Evolutionary conservation across 2,113 vertebrate species (phyloP).

Genomic region (Myrmecobius fasciatus): DNA sequence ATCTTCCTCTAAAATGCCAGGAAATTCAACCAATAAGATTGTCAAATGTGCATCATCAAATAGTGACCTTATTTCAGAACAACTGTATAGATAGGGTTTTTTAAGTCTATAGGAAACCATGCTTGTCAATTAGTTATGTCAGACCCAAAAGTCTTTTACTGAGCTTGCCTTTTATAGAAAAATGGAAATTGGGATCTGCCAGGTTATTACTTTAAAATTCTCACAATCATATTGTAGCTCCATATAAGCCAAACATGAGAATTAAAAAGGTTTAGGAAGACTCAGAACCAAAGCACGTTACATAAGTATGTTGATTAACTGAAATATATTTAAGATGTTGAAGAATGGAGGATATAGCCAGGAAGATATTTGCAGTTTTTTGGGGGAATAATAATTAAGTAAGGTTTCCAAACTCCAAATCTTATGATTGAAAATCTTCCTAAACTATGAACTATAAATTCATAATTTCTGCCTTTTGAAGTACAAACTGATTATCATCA

Average conservation of each 20-base stretch:
- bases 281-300: background rate
- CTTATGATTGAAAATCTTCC: background rate
- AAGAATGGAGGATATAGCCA: background rate
- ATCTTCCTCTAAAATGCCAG: background rate
- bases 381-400: background rate
- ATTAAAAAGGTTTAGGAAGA: background rate
- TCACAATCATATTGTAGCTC: background rate
- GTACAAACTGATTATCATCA: background rate
- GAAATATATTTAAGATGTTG: background rate
- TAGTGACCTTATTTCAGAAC: background rate
- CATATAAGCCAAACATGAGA: background rate
- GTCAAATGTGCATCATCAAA: background rate
- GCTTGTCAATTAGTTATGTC: background rate
- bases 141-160: background rate
- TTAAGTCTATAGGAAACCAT: background rate
- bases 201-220: background rate
- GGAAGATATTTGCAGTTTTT: background rate
- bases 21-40: background rate
- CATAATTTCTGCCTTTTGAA: background rate
- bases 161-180: background rate
- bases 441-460: background rate
- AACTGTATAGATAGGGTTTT: background rate
- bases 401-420: background rate
- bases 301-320: background rate
- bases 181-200: background rate